phyloP scores from a whole-genome alignment of 1,140 invertebrate genomes.

The Heliconius melpomene region DNA sequence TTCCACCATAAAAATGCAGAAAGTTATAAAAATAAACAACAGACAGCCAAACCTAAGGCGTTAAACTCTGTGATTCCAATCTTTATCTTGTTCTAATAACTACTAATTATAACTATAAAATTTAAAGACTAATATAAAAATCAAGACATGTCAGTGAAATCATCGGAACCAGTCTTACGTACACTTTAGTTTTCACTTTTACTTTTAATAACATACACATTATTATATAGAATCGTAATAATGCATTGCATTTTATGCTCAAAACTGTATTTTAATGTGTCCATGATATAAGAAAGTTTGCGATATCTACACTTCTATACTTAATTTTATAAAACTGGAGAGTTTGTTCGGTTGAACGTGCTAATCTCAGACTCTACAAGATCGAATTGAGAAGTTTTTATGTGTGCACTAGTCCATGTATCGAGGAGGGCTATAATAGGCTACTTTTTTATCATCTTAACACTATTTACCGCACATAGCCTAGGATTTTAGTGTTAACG shows the following conservation, averaged over 20 bases:
- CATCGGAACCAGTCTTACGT: slow-evolving; percentile 4
- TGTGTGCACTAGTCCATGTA: no score
- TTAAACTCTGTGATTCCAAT: neutral
- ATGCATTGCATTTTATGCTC: slow-evolving; percentile 3
- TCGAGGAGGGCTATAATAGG: no score
- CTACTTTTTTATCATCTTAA: no score
- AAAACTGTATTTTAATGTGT: neutral
- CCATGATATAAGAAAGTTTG: neutral
- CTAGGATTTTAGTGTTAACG: no score
- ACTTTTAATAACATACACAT: slow-evolving; percentile 18
- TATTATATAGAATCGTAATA: slow-evolving; percentile 20
- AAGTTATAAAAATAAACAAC: no score
- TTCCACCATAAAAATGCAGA: no score
- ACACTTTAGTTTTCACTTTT: slow-evolving; percentile 17
- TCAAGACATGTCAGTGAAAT: slow-evolving; percentile 6
- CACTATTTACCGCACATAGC: no score
- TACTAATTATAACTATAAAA: neutral
- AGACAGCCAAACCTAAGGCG: no score
- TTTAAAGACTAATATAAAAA: slow-evolving; percentile 6
- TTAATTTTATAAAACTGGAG: no score
- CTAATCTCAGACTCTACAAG: no score
- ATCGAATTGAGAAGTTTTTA: no score
- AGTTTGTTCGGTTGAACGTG: no score
- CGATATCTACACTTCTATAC: neutral
- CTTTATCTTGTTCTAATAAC: neutral